Percentiles rank a stretch among this genome's conserved stretches.
These are phyloP conservation scores for Pocillopora grandis DNA, from an alignment of 92 coral and sea anemone genomes.

Conservation along the genomic window DNA sequence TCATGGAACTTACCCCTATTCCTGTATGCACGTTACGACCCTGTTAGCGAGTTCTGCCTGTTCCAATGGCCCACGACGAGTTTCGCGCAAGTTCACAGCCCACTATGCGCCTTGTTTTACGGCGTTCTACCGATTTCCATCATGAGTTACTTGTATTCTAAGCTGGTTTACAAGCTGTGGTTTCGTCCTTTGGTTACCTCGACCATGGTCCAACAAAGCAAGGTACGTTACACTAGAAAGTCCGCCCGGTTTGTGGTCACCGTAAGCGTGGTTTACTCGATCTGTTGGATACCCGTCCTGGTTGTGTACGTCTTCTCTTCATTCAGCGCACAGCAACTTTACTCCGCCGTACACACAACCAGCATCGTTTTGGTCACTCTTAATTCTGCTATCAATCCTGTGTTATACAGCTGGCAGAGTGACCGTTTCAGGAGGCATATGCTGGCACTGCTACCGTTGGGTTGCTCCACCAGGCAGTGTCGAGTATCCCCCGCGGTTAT, in stretches of 20 bases:
- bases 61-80: slow-evolving; percentile 54
- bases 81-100: slow-evolving; percentile 40
- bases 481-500: neutral
- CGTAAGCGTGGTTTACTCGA: slow-evolving; percentile 48
- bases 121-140: slow-evolving; percentile 45
- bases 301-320: slow-evolving; percentile 38
- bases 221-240: slow-evolving; percentile 18
- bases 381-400: slow-evolving; percentile 71
- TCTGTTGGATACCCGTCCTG: slow-evolving; percentile 62
- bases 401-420: slow-evolving; percentile 69
- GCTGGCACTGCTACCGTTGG: slow-evolving; percentile 12
- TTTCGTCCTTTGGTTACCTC: slow-evolving; percentile 18
- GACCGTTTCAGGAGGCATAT: slow-evolving; percentile 55
- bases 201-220: slow-evolving; percentile 14
- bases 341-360: slow-evolving; percentile 50
- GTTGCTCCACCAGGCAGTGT: neutral
- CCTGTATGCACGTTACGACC: slow-evolving; percentile 36
- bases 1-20: slow-evolving; percentile 54
- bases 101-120: slow-evolving; percentile 24
- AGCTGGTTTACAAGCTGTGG: slow-evolving; percentile 52
- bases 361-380: slow-evolving; percentile 49
- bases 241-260: slow-evolving; percentile 55
- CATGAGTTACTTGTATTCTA: slow-evolving; percentile 53
- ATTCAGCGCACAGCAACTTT: slow-evolving; percentile 34
- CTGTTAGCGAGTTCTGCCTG: slow-evolving; percentile 36